Evolutionary conservation across 2,113 vertebrate species (phyloP), one percentile per base, ranked within the genome.

Genomic region (Paraplagusia blochii): DNA sequence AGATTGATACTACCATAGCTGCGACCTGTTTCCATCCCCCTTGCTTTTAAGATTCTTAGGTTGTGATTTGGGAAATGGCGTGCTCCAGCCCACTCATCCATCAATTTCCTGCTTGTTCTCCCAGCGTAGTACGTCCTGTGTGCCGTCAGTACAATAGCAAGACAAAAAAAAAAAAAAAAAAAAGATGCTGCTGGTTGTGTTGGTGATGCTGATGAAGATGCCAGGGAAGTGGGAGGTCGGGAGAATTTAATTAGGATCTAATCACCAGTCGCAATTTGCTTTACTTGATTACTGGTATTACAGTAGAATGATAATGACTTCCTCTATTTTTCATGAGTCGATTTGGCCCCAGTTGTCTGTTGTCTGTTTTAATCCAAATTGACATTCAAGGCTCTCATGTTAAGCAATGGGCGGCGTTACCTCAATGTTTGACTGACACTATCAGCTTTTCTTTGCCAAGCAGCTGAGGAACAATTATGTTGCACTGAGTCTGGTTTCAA

Each of bases 21-120:
- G 54, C 52, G 53, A 74, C 76, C 83, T 66, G 52, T 76, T 79
- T 81, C 80, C 68, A 74, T 71, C 63, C 72, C 54, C 58, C 15
- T 63, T 70, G 70, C 77, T 79, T 83, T 81, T 73, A 74, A 84
- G 77, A 78, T 85, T 75, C 73, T 86, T 80, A 76, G 68, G 66
- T 77, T 34, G 57, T 79, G 81, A 85, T 89, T 83, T 88, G 77
- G 82, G 71, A 85, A 87, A 83, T 80, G 77, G 82, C 71, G 46
- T 58, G 52, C 69, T 59, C 66, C 55, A 10, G 58, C 48, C 63
- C 51, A 43, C 66, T 78, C 82, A 84, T 88, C 78, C 78, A 85
- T 89, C 85, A 87, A 61, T 72, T 83, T 74, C 59, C 59, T 48
- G 58, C 69, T 72, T 73, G 63, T 67, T 73, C 58, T 6, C 61